Evolutionary conservation across 1,140 invertebrate species (phyloP), one percentile per base, ranked within the genome.

Genomic region (Solenopsis fugax): DNA sequence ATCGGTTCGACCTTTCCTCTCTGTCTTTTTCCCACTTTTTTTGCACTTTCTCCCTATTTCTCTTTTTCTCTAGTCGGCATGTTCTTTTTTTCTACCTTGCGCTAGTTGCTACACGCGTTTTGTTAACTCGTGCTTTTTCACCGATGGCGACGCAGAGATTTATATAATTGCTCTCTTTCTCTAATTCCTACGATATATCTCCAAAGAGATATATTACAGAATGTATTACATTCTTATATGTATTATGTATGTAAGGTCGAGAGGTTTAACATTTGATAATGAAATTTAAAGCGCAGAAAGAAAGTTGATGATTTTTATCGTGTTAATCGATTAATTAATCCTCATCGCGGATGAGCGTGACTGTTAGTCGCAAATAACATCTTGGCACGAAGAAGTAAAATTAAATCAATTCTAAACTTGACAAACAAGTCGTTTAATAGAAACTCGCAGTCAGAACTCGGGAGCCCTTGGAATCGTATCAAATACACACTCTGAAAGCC

Each of bases 71-170:
- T 9, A 21, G 0, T 37, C 52, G 16, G 37, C 24, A 29, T 18
- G n/a, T 58, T 41, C 58, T 54, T 64, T 84, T 24, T 84, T 64
- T n/a, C 16, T 24, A 16, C 24, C 50, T 67, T 4, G 45, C 64
- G 56, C 62, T 82, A 82, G 62, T 85, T 88, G 64, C 65, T 85
- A 58, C 67, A 21, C 41, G 45, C 62, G 37, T 81, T 76, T 82
- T 88, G 88, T 93, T 94, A 93, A 93, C 92, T 91, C 93, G 76
- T 80, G 45, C 69, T 80, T 73, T 45, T 65, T 77, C 77, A 50
- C 48, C 52, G 2, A 29, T 29, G 29, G 29, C 29, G 34, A 45
- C 48, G 48, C 41, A 18, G 48, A 67, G n/a, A 24, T 50, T 54
- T 9, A 50, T 21, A 21, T 9, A 54, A 5, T 48, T 24, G n/a